These are phyloP conservation scores for Drosophila incognita DNA, from an alignment of 2,888 invertebrate genomes.

Conservation along the genomic window DNA sequence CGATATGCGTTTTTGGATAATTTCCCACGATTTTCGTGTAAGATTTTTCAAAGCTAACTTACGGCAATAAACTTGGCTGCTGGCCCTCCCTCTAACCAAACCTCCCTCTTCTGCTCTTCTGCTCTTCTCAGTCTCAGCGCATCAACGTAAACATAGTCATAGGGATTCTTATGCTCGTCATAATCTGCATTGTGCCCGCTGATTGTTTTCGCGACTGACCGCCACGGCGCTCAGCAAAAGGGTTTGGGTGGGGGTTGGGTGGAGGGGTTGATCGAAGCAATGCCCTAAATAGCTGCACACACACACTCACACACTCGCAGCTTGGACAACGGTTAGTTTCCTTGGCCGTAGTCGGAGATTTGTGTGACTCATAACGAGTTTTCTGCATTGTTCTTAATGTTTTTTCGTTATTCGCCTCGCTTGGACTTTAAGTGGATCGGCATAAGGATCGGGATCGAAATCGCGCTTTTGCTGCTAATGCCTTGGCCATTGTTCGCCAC, in stretches of 20 bases:
- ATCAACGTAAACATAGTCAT: slow-evolving; percentile 43
- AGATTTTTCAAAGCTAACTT: slow-evolving; percentile 62
- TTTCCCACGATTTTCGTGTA: slow-evolving; percentile 78
- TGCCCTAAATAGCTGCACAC: slow-evolving; percentile 54
- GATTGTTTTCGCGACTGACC: slow-evolving; percentile 79
- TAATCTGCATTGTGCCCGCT: slow-evolving; percentile 69
- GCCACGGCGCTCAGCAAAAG: slow-evolving; percentile 50
- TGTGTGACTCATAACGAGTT: slow-evolving; percentile 80
- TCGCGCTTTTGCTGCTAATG: slow-evolving; percentile 61
- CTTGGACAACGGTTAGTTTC: slow-evolving; percentile 47
- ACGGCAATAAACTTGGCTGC: slow-evolving; percentile 36
- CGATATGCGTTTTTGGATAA: slow-evolving; percentile 78
- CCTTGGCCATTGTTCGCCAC: slow-evolving; percentile 54
- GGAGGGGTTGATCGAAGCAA: slow-evolving; percentile 46
- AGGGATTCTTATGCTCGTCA: slow-evolving; percentile 45
- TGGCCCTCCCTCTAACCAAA: slow-evolving; percentile 23
- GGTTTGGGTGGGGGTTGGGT: slow-evolving; percentile 33
- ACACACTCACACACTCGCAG: slow-evolving; percentile 11
- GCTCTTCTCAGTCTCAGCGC: slow-evolving; percentile 7
- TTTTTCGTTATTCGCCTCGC: slow-evolving; percentile 63
- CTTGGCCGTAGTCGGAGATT: slow-evolving; percentile 66
- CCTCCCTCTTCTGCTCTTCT: slow-evolving; percentile 8
- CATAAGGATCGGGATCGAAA: slow-evolving; percentile 37
- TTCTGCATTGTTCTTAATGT: slow-evolving; percentile 52
- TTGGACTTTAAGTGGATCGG: slow-evolving; percentile 77